Base-by-base conservation (phyloP, 1,140 invertebrate species). In the Lucilia cuprina region DNA sequence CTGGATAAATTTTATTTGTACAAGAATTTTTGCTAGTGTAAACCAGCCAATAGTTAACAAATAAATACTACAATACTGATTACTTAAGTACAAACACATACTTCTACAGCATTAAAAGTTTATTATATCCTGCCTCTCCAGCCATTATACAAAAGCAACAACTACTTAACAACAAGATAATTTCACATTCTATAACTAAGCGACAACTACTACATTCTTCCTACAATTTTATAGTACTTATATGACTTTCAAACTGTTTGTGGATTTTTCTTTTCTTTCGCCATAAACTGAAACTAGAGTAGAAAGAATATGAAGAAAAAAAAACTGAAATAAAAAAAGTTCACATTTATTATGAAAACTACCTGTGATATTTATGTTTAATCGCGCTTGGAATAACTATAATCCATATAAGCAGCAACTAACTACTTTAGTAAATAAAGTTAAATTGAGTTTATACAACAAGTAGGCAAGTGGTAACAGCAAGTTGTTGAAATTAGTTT, bases 361-460 rank as follows among this genome's bases (percentile, higher is more conserved):
- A 70, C 65, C 65, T 70, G 65, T 25, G 19, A 60, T 60, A 70
- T 21, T 70, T 70, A 70, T 70, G 65, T 70, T 70, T 70, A 70
- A 70, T 70, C 65, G 65, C 65, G n/a, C 65, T 70, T 70, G 65
- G 65, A 21, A 60, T 19, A 70, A 70, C 65, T 70, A 70, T 70
- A 70, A 70, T 70, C 65, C 65, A 70, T 70, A 70, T 70, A 70
- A 70, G 25, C 65, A 70, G 65, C n/a, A 21, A 12, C 65, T 25
- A 70, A 70, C n/a, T 70, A 21, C 65, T 70, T 70, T 21, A 70
- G 65, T 70, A 25, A 70, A 70, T 70, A 70, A 70, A 70, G 65
- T 70, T 70, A 70, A 70, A 70, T 70, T 70, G 65, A 70, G 65
- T 70, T 70, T 70, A 21, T 21, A 70, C 65, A 60, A 60, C 55